These are phyloP conservation scores for Dolichotis patagonum DNA, from an alignment of 2,113 vertebrate genomes.

Conservation along the genomic window DNA sequence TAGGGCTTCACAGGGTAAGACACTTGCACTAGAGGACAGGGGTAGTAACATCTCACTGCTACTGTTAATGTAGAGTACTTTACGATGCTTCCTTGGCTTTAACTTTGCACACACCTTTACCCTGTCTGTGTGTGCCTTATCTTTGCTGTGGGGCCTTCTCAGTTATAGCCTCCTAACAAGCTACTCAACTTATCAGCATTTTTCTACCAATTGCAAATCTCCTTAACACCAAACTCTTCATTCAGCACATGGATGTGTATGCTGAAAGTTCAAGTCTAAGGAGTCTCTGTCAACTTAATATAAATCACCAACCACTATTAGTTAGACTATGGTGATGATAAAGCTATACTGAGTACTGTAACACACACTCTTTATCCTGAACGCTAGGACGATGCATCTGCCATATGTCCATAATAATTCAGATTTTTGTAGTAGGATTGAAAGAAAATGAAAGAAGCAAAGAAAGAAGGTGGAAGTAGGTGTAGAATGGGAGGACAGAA, in stretches of 20 bases:
- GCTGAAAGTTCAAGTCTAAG: conserved; percentile 3
- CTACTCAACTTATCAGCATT: background rate
- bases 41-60: background rate
- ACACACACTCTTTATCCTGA: background rate
- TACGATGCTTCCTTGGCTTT: background rate
- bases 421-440: background rate
- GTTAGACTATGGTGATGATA: background rate
- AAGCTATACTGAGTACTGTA: background rate
- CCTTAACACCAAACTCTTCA: background rate
- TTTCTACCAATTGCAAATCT: background rate
- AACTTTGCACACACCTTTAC: background rate
- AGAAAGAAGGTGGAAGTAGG: accelerated
- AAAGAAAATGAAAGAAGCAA: background rate
- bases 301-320: background rate
- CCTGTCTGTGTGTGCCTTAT: background rate
- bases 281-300: background rate
- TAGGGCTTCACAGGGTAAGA: background rate
- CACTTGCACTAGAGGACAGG: background rate
- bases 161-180: background rate
- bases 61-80: background rate
- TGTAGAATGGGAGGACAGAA: accelerated
- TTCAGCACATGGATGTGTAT: background rate
- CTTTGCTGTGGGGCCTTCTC: background rate
- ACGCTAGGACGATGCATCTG: background rate
- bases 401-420: background rate